A percentile compares a stretch with the other conserved stretches of the same genome.
These are phyloP conservation scores for Mamestra brassicae DNA, from an alignment of 2,888 invertebrate species.

Conservation along the genomic window DNA sequence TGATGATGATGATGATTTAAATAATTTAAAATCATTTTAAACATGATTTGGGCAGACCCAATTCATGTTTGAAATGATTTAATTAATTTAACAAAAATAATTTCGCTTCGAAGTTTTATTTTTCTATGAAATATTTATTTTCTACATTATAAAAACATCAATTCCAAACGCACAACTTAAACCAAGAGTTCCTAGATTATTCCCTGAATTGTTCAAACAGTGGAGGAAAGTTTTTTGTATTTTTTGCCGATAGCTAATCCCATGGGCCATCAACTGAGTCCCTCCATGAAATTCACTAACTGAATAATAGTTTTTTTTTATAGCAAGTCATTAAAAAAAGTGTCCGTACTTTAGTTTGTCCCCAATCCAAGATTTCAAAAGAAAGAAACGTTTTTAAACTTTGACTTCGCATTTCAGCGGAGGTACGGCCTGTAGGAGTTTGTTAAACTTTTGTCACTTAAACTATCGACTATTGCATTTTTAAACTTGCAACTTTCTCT, in stretches of 20 bases:
- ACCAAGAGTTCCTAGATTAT: background rate
- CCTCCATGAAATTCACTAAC: background rate
- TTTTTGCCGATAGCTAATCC: background rate
- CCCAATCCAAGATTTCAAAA: background rate
- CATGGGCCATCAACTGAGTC: too few relatives aligned
- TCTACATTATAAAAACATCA: too few relatives aligned
- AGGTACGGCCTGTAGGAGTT: background rate
- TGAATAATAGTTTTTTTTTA: background rate
- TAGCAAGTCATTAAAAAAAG: background rate
- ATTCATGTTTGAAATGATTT: too few relatives aligned
- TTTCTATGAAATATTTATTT: too few relatives aligned
- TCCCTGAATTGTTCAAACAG: background rate
- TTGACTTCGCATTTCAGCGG: background rate
- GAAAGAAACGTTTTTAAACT: background rate
- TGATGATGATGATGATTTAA: too few relatives aligned
- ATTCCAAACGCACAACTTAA: too few relatives aligned
- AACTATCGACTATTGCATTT: background rate
- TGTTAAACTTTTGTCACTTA: conserved; percentile 16
- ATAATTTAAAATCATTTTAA: too few relatives aligned
- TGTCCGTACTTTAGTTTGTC: background rate
- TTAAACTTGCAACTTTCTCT: conserved; percentile 12
- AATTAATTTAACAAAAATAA: too few relatives aligned
- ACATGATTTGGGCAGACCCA: too few relatives aligned
- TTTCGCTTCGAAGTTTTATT: too few relatives aligned
- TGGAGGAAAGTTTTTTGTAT: background rate